Evolutionary conservation across 2,113 vertebrate genomes (phyloP).

Genomic region (Mus musculus): DNA sequence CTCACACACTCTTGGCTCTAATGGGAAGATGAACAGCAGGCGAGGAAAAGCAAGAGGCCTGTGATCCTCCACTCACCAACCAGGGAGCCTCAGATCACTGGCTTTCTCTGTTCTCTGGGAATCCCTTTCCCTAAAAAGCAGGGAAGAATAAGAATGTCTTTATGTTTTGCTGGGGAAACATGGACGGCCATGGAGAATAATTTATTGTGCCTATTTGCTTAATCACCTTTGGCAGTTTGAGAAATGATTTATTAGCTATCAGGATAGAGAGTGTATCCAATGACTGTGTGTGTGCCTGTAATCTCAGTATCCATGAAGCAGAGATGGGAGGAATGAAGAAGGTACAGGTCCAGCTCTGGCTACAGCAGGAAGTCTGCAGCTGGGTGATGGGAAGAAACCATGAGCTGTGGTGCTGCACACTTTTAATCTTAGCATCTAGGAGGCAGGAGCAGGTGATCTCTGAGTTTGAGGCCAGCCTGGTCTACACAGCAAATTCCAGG

Average conservation of each 20-base stretch:
- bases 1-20: rapidly evolving
- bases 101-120: background rate
- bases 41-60: rapidly evolving
- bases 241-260: background rate
- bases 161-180: background rate
- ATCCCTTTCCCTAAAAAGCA: background rate
- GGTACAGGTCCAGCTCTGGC: background rate
- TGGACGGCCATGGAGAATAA: background rate
- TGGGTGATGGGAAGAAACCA: background rate
- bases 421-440: background rate
- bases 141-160: background rate
- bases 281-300: background rate
- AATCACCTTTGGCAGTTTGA: background rate
- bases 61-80: rapidly evolving
- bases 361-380: background rate
- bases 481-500: background rate
- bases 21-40: background rate
- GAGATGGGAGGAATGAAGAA: background rate
- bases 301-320: too few relatives aligned
- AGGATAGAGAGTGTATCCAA: background rate
- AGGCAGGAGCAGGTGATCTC: background rate
- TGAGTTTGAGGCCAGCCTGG: background rate
- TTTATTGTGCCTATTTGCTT: background rate
- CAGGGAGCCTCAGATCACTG: background rate
- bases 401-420: too few relatives aligned